Percentiles rank a stretch among this genome's conserved stretches.
Evolutionary conservation across 2,113 vertebrate genomes (phyloP).

Genomic region (Sander vitreus): DNA sequence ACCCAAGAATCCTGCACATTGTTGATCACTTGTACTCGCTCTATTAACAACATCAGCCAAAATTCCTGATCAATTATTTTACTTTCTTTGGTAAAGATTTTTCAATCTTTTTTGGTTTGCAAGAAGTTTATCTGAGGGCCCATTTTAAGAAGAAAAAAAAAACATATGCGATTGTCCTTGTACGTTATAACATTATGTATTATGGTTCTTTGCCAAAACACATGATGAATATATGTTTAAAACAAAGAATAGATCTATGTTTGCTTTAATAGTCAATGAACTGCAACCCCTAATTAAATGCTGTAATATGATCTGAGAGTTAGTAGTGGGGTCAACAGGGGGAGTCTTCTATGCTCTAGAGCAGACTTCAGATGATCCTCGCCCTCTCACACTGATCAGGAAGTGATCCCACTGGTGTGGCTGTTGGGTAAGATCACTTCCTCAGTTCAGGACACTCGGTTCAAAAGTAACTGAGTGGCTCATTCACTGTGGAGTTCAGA

Average conservation of each 20-base stretch:
- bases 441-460: constrained; percentile 2
- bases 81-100: not conserved
- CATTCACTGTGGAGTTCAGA: not conserved
- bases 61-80: not conserved
- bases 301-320: constrained; percentile 23
- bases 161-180: not conserved
- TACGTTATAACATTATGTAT: not conserved
- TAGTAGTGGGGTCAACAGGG: constrained; percentile 14
- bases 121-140: not conserved
- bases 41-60: not conserved
- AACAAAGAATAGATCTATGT: not conserved
- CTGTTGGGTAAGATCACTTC: constrained; percentile 9
- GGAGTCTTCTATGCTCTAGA: not conserved
- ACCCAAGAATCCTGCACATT: not conserved
- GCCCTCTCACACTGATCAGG: constrained; percentile 16
- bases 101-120: not conserved
- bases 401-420: constrained; percentile 4
- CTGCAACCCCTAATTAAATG: constrained; percentile 2
- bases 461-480: constrained; percentile 35
- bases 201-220: not conserved
- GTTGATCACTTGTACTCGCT: not conserved
- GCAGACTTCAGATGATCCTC: constrained; percentile 4
- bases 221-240: not conserved
- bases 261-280: constrained; percentile 11
- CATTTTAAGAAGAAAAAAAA: not conserved